phyloP scores from a whole-genome alignment of 2,797 vertebrate genomes.

The Pseudomugil gertrudae region DNA sequence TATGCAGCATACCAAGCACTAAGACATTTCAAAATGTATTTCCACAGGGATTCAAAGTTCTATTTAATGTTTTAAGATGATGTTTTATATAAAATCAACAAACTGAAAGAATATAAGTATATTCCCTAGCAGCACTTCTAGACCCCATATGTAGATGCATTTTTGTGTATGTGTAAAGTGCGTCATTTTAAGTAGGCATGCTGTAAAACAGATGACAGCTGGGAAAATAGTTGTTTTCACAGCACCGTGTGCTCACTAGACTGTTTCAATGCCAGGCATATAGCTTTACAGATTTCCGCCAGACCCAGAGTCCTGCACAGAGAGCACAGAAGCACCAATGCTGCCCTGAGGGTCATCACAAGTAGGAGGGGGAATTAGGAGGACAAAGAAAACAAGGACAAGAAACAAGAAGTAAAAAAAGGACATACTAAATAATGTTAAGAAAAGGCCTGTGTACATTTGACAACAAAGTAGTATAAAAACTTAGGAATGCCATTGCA shows the following conservation, averaged over 20 bases:
- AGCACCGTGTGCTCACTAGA: conserved; percentile 43
- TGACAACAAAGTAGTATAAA: not conserved
- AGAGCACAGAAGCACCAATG: conserved; percentile 55
- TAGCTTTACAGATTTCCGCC: conserved; percentile 39
- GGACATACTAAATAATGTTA: not conserved
- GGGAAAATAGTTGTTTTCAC: conserved; percentile 33
- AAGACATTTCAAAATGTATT: not conserved
- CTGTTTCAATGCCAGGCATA: conserved; percentile 68
- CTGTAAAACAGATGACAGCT: conserved; percentile 18
- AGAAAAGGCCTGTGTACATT: not conserved
- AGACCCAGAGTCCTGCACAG: conserved; percentile 20
- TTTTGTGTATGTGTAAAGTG: too few relatives aligned
- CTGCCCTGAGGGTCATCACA: conserved; percentile 53
- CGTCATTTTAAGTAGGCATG: conserved; percentile 1
- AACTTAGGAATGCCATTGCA: not conserved
- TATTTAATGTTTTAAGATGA: too few relatives aligned
- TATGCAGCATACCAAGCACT: not conserved
- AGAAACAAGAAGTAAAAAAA: conserved; percentile 1
- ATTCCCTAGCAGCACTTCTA: not conserved
- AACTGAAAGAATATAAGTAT: not conserved
- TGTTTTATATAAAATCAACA: not conserved
- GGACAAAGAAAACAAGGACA: conserved; percentile 25
- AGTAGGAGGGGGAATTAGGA: conserved; percentile 22
- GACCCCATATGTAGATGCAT: too few relatives aligned
- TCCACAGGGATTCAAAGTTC: too few relatives aligned